These are phyloP conservation scores for Heteromurus nitidus DNA, from an alignment of 2,888 invertebrate species.

Conservation along the genomic window DNA sequence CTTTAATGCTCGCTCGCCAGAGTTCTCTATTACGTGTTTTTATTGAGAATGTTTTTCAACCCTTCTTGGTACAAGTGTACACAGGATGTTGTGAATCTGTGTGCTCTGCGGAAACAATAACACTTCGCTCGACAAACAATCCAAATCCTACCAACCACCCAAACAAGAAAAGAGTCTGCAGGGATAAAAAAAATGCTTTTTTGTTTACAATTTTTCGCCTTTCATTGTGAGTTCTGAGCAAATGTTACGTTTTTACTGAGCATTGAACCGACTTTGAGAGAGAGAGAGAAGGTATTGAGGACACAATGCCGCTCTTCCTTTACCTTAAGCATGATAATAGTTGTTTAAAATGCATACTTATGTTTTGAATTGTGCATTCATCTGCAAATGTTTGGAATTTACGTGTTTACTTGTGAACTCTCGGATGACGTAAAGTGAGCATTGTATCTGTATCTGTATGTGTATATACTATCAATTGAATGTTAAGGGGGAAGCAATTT, in stretches of 20 bases:
- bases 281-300: neutral
- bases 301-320: neutral
- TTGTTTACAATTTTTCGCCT: neutral
- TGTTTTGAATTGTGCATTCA: no score
- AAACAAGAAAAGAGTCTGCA: neutral
- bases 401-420: no score
- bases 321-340: no score
- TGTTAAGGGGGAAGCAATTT: no score
- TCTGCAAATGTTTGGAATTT: no score
- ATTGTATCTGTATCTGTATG: no score
- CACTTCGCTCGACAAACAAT: neutral
- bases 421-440: no score
- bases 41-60: neutral
- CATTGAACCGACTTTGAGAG: neutral
- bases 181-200: neutral
- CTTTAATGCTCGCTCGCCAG: neutral
- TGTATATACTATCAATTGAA: no score
- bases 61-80: neutral
- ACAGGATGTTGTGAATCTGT: conserved; percentile 14
- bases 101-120: conserved; percentile 12
- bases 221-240: no score
- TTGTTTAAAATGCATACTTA: no score
- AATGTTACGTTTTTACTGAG: neutral
- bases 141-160: neutral
- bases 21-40: neutral